These are phyloP conservation scores for Spheniscus humboldti DNA, from an alignment of 2,797 vertebrate genomes.

Conservation along the genomic window DNA sequence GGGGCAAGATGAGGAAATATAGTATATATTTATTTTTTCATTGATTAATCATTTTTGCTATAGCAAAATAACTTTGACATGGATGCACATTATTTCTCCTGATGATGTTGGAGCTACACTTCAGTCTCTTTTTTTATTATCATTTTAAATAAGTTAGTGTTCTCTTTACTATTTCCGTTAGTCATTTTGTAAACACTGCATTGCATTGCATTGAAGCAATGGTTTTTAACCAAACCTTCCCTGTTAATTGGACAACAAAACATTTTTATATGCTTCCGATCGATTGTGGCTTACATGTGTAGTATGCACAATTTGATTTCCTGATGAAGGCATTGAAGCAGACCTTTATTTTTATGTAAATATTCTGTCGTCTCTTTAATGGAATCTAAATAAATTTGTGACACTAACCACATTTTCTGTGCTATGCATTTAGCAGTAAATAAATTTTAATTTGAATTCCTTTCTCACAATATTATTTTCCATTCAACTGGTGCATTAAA, in stretches of 20 bases:
- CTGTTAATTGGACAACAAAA: background rate
- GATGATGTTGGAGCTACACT: background rate
- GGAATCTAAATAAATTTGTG: conserved; percentile 13
- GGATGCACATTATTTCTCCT: background rate
- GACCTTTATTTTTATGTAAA: conserved; percentile 2
- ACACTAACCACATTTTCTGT: background rate
- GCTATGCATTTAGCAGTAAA: background rate
- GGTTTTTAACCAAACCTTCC: background rate
- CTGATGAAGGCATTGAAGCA: background rate
- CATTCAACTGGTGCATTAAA: conserved; percentile 8
- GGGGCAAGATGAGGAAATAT: background rate
- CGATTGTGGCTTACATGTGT: background rate
- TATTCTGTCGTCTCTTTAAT: background rate
- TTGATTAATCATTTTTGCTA: background rate
- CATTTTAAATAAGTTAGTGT: background rate
- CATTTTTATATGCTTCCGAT: background rate
- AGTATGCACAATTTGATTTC: background rate
- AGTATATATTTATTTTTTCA: background rate
- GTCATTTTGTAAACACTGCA: background rate
- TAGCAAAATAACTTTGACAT: background rate
- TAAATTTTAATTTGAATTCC: conserved; percentile 11
- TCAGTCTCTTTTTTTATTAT: background rate
- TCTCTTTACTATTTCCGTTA: background rate
- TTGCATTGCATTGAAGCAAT: background rate
- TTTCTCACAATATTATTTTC: conserved; percentile 13